phyloP scores from a whole-genome alignment of 2,888 invertebrate species.

The Melanotus villosus region DNA sequence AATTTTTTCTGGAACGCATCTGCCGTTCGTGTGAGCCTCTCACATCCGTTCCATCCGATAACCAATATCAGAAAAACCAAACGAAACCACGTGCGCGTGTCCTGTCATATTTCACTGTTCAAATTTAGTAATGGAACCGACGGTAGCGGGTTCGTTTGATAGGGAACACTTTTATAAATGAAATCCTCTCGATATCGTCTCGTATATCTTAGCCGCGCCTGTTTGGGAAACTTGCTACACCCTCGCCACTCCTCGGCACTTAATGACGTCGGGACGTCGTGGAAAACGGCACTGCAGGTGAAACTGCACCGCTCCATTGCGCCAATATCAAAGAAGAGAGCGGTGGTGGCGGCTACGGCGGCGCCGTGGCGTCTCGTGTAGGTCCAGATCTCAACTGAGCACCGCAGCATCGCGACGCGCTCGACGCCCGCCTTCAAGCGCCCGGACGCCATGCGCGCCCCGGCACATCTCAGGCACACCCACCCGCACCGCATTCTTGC shows the following conservation, averaged over 20 bases:
- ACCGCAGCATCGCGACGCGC: slow-evolving; percentile 75
- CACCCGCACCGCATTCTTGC: slow-evolving; percentile 65
- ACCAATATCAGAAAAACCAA: background rate
- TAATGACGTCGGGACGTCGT: slow-evolving; percentile 42
- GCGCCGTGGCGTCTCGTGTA: slow-evolving; percentile 71
- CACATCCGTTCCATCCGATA: background rate
- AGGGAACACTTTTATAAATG: slow-evolving; percentile 43
- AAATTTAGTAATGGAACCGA: slow-evolving; percentile 22
- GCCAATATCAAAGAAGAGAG: slow-evolving; percentile 29
- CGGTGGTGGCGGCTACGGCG: slow-evolving; percentile 64
- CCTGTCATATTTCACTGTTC: slow-evolving; percentile 13
- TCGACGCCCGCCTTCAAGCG: slow-evolving; percentile 65
- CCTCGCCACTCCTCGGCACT: slow-evolving; percentile 47
- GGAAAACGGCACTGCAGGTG: slow-evolving; percentile 43
- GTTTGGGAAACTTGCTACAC: slow-evolving; percentile 39
- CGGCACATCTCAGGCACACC: slow-evolving; percentile 62
- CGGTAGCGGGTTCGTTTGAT: slow-evolving; percentile 29
- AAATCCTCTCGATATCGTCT: slow-evolving; percentile 41
- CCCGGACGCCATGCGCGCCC: slow-evolving; percentile 64
- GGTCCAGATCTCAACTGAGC: slow-evolving; percentile 77
- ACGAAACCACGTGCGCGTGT: slow-evolving; percentile 9
- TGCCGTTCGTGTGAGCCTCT: background rate
- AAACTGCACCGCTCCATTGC: slow-evolving; percentile 38
- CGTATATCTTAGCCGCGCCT: slow-evolving; percentile 45
- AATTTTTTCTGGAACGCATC: too few species aligned